These are phyloP conservation scores for Neolamprologus variostigma DNA, from an alignment of 2,113 vertebrate species.

Conservation along the genomic window DNA sequence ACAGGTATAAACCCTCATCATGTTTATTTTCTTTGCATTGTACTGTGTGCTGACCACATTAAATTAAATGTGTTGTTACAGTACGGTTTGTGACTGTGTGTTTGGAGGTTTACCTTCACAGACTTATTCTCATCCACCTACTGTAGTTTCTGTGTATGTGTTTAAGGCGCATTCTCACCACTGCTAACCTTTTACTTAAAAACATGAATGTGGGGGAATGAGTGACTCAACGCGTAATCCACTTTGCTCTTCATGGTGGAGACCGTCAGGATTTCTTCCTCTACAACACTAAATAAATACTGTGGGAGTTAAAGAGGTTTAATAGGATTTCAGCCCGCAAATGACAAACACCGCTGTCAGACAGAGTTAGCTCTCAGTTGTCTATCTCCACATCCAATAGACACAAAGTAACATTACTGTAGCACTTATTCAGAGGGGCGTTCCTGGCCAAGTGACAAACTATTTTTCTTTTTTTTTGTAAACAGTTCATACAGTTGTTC, in stretches of 20 bases:
- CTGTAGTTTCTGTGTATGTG: not conserved
- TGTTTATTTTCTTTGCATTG: not conserved
- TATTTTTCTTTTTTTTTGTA: not conserved
- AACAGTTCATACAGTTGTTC: not conserved
- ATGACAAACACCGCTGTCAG: not conserved
- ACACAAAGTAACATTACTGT: not conserved
- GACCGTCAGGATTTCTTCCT: not conserved
- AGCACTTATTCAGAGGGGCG: not conserved
- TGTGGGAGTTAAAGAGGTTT: not conserved
- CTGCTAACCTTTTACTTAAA: not conserved
- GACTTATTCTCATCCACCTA: not conserved
- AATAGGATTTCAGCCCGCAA: not conserved
- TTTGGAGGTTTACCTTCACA: not conserved
- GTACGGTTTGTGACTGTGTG: not conserved
- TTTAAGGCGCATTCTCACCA: not conserved
- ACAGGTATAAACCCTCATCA: not conserved
- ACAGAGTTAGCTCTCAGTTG: not conserved
- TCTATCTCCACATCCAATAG: not conserved
- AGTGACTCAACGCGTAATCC: constrained; percentile 32
- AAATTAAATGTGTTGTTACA: not conserved
- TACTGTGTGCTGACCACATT: not conserved
- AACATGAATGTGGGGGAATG: not conserved
- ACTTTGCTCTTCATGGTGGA: constrained; percentile 1
- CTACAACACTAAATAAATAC: constrained; percentile 13
- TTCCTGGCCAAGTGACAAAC: not conserved